Evolutionary conservation across 2,113 vertebrate genomes (phyloP), one percentile per base, ranked within the genome.

Genomic region (Prochilodus magdalenae): DNA sequence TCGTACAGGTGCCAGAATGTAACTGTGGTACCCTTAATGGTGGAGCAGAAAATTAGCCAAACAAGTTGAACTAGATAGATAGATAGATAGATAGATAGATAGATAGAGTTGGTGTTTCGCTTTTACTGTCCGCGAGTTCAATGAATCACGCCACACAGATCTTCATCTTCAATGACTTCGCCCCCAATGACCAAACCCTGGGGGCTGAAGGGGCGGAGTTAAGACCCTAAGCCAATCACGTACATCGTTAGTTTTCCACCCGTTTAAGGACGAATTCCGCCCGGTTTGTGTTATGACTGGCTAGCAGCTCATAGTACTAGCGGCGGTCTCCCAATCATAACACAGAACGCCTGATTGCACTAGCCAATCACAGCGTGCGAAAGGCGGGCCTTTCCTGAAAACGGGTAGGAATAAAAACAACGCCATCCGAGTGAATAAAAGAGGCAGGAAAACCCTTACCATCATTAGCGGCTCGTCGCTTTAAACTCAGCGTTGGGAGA

Each of bases 381-480:
- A 26, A 11, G 57, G 57, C 57, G 57, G 57, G 57, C 2, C 57
- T 1, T 26, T 8, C 10, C 57, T 12, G 57, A 60, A 60, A 3
- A 26, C 24, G 87, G 83, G 71, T 79, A 83, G 86, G 84, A 93
- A 26, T 26, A 11, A 22, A 57, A 57, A 57, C 53, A 22, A 20
- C 20, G 22, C 53, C 88, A 86, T 93, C 88, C 89, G 90, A 88
- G 82, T 65, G 83, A 75, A 80, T 72, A 81, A 86, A 88, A 87
- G 80, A 73, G 67, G 60, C 27, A 49, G 63, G 3, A 63, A 83
- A 75, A 47, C 79, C 71, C 73, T 67, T 53, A 51, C 75, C 84
- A 51, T 77, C 82, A 86, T 77, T 63, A 76, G 60, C 24, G n/a
- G 44, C 70, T 30, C 62, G 36, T 10, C 36, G 51, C 22, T 47